phyloP scores from a whole-genome alignment of 2,113 vertebrate species.

The Carlito syrichta region DNA sequence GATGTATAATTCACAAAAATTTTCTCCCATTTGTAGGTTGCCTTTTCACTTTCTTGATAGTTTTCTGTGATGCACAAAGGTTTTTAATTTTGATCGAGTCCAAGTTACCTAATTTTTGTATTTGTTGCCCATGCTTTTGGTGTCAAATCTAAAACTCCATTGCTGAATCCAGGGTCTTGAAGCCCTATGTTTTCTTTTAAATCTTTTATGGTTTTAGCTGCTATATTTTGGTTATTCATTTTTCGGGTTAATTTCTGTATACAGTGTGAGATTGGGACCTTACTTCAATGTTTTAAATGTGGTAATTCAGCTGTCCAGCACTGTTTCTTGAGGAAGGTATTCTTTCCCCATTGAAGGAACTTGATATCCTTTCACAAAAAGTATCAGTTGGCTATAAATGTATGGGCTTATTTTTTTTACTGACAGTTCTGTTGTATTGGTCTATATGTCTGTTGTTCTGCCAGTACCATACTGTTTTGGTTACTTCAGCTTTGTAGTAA shows the following conservation, averaged over 20 bases:
- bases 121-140: not conserved
- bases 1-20: not conserved
- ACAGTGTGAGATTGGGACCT: not conserved
- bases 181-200: not conserved
- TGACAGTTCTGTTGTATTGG: not conserved
- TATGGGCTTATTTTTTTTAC: not conserved
- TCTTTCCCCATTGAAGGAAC: not conserved
- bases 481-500: not conserved
- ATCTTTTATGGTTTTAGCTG: not conserved
- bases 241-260: conserved; percentile 5
- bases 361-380: not conserved
- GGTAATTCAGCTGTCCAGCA: not conserved
- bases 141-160: not conserved
- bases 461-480: not conserved
- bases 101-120: not conserved
- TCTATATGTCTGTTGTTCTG: not conserved
- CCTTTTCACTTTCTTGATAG: not conserved
- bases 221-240: not conserved
- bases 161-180: not conserved
- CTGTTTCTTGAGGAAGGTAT: not conserved
- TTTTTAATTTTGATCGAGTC: not conserved
- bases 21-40: not conserved
- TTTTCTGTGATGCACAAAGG: not conserved
- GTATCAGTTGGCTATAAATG: not conserved
- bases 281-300: not conserved